Evolutionary conservation across 2,113 vertebrate genomes (phyloP), one percentile per base, ranked within the genome.

Genomic region (Percopsis transmontana): DNA sequence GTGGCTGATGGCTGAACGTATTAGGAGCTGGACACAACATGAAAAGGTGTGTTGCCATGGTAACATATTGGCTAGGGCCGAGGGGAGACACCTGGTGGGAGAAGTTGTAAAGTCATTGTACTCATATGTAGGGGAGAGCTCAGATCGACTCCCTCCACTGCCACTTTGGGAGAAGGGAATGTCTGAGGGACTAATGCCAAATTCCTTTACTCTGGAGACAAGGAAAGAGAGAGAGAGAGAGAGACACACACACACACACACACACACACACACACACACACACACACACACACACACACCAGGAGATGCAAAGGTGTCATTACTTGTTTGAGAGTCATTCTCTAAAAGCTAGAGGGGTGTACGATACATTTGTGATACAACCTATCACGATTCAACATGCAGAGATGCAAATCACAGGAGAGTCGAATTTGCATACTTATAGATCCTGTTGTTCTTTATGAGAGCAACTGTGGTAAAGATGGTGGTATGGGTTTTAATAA

Each of bases 101-200:
- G 92, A 93, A 92, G 94, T 85, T 90, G 91, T 85, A 90, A 93
- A 93, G 90, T 85, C 91, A 86, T 94, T 95, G 79, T 98, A 97
- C 91, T 98, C 96, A 84, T 93, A 97, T 85, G 96, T 94, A 79
- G 97, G 97, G 85, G 96, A 99, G 82, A 96, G 95, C 82, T 98
- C 97, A 62, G 95, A 93, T 84, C 95, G 95, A 79, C 94, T 92
- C 76, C 95, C 93, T 78, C 95, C 94, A 61, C 94, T 92, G 52
- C 95, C 94, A 84, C 94, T 91, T 94, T 98, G 96, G 72, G 94
- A 93, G 94, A 99, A 99, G 87, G 97, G 97, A 89, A 99, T 99
- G 88, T 99, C 96, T 69, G 96, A 98, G 59, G 97, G 97, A 90
- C 96, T 98, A 86, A 99, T 99, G 90, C 97, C 97, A 92, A 99